Evolutionary conservation across 2,113 vertebrate genomes (phyloP), one percentile per base, ranked within the genome.

Genomic region (Cephalopholis sonnerati): DNA sequence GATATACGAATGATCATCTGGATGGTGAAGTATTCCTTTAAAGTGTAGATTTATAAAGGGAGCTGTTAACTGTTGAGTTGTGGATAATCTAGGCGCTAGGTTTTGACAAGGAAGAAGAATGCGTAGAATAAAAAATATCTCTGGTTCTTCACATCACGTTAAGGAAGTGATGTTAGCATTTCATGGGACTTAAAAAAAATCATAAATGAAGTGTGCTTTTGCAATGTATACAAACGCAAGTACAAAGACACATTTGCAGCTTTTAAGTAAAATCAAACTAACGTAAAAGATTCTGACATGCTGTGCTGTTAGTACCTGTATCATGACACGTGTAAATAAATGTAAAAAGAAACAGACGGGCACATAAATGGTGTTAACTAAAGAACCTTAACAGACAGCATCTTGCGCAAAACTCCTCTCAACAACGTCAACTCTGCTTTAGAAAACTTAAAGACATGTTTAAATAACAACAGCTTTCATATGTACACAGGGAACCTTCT

Each of bases 301-400:
- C 48, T 85, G 44, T 59, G 22, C 44, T 77, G 69, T 81, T 82
- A 89, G 88, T 91, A 93, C 90, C 91, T 89, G 65, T 70, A 65
- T 79, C 64, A 27, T 59, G 25, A 81, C 29, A 66, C 24, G 25
- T 55, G 54, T 25, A 32, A 74, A 57, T 64, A 54, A 63, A 73
- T 1, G 71, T 51, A 55, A 69, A 81, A 68, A 85, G 7, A 64
- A 77, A 59, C 77, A 46, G 74, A 77, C 0, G 20, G 16, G 63
- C 46, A 57, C 44, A 18, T 27, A 9, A 25, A 15, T 61, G 50
- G 24, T 11, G 27, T 53, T 64, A 15, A n/a, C 64, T 46, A 39
- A 79, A 75, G 13, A 86, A 67, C 67, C 29, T 51, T 53, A n/a
- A 22, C 8, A 1, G 5, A 25, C 22, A 57, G 46, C 57, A 66